phyloP scores from a whole-genome alignment of 2,797 vertebrate genomes.

The Kryptolebias ocellatus region DNA sequence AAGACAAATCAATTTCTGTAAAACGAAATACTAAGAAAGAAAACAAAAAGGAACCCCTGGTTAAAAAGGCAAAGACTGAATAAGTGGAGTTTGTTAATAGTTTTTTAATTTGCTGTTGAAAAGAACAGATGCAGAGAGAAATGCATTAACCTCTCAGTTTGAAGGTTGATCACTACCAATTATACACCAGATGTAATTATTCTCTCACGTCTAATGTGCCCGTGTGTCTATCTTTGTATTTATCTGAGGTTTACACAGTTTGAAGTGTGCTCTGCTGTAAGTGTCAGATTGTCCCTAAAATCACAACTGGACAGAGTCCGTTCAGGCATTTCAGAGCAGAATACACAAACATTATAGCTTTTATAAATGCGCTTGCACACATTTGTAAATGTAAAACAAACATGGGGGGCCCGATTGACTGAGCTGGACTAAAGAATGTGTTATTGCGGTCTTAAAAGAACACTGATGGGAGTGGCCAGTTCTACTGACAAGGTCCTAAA shows the following conservation, averaged over 20 bases:
- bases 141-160: conserved; percentile 38
- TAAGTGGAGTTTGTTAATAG: conserved; percentile 10
- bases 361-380: not conserved
- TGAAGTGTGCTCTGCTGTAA: not conserved
- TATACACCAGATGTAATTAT: conserved; percentile 22
- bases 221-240: conserved; percentile 14
- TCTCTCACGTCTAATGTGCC: conserved; percentile 10
- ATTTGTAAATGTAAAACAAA: not conserved
- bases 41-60: conserved; percentile 1
- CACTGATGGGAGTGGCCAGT: too few relatives aligned
- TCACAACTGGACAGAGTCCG: not conserved
- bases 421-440: too few relatives aligned
- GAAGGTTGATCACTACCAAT: conserved; percentile 37
- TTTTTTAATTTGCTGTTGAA: conserved; percentile 22
- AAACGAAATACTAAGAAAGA: not conserved
- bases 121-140: conserved; percentile 22
- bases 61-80: conserved; percentile 9
- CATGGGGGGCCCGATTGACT: too few relatives aligned
- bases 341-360: not conserved
- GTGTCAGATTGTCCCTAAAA: conserved; percentile 1
- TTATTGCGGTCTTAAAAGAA: too few relatives aligned
- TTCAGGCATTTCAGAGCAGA: not conserved
- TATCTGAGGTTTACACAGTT: conserved; percentile 11
- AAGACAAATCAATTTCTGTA: not conserved
- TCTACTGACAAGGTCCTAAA: too few relatives aligned